Evolutionary conservation across 2,797 vertebrate species (phyloP), one percentile per base, ranked within the genome.

Genomic region (Nyctibius grandis): DNA sequence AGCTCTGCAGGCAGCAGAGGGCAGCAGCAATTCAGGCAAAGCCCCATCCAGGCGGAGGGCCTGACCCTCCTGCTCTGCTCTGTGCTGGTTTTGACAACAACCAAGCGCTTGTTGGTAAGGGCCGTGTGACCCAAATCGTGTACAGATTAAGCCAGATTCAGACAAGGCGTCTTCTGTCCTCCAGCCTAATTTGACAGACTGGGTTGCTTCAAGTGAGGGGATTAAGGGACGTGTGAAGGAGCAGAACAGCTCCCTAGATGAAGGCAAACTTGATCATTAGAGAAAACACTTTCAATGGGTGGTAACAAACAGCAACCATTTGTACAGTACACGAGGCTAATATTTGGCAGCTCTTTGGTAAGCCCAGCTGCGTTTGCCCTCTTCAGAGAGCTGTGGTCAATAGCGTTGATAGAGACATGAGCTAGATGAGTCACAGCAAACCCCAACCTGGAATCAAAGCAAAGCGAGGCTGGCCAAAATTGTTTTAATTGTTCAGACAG

Each of bases 401-500:
- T 19, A 63, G 47, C 1, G 2, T 25, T 42, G 67, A 51, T 47
- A 61, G 74, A 7, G 8, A 34, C 60, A 5, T 10, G 56, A 79
- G 47, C 54, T 59, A 15, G 42, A 76, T 86, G 94, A 93, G 80
- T 89, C 92, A 91, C 31, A 44, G 7, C 65, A 56, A 77, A 79
- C 56, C 78, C 88, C 85, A 91, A 79, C 64, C 53, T 42, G 7
- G 90, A 92, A 92, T 89, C 72, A 83, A 77, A 95, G 70, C 11
- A 0, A 92, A 85, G 72, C 9, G 2, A 86, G 47, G 67, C 79
- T 48, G 22, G 85, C 89, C 77, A 94, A 92, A 94, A 82, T 79
- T 29, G 28, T 59, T 94, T 65, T 84, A 91, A 89, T 94, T 91
- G 93, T 95, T 94, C 93, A 74, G 67, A 76, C 42, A 59, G 85